Base-by-base conservation (phyloP, 2,797 vertebrate genomes). In the Serranus cabrilla region DNA sequence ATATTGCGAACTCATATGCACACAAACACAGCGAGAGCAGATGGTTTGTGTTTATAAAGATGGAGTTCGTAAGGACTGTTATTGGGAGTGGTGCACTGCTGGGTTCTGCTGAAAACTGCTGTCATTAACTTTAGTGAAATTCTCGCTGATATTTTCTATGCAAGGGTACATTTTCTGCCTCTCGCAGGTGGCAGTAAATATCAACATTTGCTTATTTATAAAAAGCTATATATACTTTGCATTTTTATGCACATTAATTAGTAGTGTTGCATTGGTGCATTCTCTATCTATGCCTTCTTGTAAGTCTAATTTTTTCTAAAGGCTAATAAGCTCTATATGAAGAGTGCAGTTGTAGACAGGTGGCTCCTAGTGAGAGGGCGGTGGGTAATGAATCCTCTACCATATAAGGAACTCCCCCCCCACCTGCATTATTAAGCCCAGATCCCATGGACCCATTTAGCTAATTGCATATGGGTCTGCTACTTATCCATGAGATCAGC, bases 401-500 rank as follows among this genome's bases (percentile, higher is more conserved):
- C 71, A 45, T 61, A 59, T 27, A 6, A 50, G 25, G 14, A 68
- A 20, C 43, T 1, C 8, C 71, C 59, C 5, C 43, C 37, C 47
- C 49, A 8, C 21, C 51, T 74, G 54, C 63, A 84, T 87, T 81
- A 87, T 89, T 84, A 81, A 77, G 54, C 71, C 34, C 60, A 72
- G 58, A 89, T 88, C 81, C 76, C 72, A 73, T 52, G 59, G 75
- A 87, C 56, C 81, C 81, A 90, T 91, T 93, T 87, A 87, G 84
- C 65, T 91, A 91, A 92, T 91, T 91, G 74, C 79, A 80, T 86
- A 84, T 77, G 76, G 52, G 43, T 61, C 70, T 84, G 76, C 65
- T 82, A 27, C 74, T 85, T 86, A 85, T 81, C 78, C 58, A 45
- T 67, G 58, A 52, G 50, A 68, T 54, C 16, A 60, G 55, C 11